These are phyloP conservation scores for Nezara viridula DNA, from an alignment of 2,888 invertebrate genomes.

Conservation along the genomic window DNA sequence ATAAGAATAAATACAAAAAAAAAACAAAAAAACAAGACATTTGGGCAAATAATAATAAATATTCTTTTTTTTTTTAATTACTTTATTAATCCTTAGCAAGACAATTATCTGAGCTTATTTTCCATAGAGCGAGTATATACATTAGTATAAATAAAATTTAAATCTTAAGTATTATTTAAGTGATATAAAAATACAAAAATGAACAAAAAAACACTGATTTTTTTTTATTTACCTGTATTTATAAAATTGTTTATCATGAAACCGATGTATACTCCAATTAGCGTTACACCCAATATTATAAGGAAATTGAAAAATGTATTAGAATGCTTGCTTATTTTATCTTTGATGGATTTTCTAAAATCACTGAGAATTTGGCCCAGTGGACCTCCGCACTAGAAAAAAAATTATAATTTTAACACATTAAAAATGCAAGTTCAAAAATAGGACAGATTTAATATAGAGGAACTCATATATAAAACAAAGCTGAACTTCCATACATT, in stretches of 20 bases:
- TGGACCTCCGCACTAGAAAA: slow-evolving; percentile 48
- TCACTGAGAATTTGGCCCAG: not conserved
- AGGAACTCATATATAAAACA: not conserved
- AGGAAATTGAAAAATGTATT: not conserved
- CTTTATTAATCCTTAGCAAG: too few relatives aligned
- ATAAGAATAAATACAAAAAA: too few relatives aligned
- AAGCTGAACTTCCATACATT: too few relatives aligned
- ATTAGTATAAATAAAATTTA: too few relatives aligned
- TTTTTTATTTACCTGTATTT: slow-evolving; percentile 47
- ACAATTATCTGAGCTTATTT: too few relatives aligned
- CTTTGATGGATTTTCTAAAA: slow-evolving; percentile 2
- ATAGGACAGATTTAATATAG: not conserved
- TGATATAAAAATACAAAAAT: too few relatives aligned
- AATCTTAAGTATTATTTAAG: too few relatives aligned
- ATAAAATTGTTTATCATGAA: slow-evolving; percentile 45
- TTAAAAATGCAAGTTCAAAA: not conserved
- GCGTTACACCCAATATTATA: not conserved
- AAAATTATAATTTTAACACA: not conserved
- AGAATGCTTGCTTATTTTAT: not conserved
- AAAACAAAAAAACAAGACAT: too few relatives aligned
- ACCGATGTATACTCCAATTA: slow-evolving; percentile 39
- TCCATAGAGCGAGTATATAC: too few relatives aligned
- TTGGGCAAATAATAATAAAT: too few relatives aligned
- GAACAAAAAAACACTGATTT: too few relatives aligned
- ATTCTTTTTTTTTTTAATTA: too few relatives aligned